phyloP scores from a whole-genome alignment of 2,888 invertebrate genomes.

The Pheosia tremula region DNA sequence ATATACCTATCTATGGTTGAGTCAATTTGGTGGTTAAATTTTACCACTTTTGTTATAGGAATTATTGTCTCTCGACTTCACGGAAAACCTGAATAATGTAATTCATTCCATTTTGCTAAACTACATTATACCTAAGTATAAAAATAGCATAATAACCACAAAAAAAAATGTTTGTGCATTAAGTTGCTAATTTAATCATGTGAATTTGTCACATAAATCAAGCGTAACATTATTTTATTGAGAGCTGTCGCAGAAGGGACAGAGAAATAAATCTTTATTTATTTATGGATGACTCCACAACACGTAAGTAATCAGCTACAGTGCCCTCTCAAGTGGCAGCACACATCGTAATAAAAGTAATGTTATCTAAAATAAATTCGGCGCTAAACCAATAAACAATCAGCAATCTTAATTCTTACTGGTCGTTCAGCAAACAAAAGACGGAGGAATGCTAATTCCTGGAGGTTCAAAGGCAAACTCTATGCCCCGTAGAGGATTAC shows the following conservation, averaged over 20 bases:
- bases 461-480: too few species aligned
- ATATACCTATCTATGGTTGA: not conserved
- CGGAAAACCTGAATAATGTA: not conserved
- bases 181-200: not conserved
- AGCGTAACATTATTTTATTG: slow-evolving; percentile 33
- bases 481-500: too few species aligned
- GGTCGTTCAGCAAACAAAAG: too few species aligned
- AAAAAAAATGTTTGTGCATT: not conserved
- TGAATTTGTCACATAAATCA: slow-evolving; percentile 15
- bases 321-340: too few species aligned
- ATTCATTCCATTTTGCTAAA: not conserved
- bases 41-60: not conserved
- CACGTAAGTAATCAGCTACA: too few species aligned
- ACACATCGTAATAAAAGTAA: too few species aligned
- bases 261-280: slow-evolving; percentile 40
- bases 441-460: too few species aligned
- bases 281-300: slow-evolving; percentile 16
- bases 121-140: too few species aligned
- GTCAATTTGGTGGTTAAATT: not conserved
- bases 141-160: not conserved
- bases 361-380: too few species aligned
- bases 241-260: slow-evolving; percentile 28
- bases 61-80: not conserved
- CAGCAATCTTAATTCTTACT: too few species aligned
- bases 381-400: too few species aligned